Percentiles rank a stretch among this genome's conserved stretches.
These are phyloP conservation scores for Platycercus adscitus DNA, from an alignment of 2,113 vertebrate genomes.

Conservation along the genomic window DNA sequence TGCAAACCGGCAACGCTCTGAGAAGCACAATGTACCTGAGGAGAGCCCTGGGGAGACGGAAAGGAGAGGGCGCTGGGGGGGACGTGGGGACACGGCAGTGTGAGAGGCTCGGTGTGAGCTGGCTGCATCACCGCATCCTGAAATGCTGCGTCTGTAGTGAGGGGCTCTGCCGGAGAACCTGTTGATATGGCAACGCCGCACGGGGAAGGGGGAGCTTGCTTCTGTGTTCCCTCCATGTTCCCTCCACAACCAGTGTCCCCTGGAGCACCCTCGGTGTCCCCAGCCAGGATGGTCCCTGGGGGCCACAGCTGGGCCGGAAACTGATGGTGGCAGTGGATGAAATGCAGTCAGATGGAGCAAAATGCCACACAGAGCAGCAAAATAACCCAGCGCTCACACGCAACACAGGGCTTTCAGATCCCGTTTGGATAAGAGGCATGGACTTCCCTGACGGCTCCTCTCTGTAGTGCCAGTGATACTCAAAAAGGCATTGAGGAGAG, in stretches of 20 bases:
- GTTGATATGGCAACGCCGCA: slow-evolving; percentile 29
- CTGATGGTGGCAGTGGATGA: fast-evolving
- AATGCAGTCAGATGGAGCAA: not conserved
- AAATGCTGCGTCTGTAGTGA: not conserved
- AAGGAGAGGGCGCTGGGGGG: not conserved
- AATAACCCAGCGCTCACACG: not conserved
- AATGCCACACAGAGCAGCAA: not conserved
- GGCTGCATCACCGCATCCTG: not conserved
- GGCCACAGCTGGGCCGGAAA: not conserved
- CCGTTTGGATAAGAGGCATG: not conserved
- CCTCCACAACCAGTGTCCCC: fast-evolving
- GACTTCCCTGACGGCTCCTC: fast-evolving
- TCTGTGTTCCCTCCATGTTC: not conserved
- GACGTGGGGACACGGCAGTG: not conserved
- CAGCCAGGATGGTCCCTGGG: not conserved
- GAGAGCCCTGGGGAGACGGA: not conserved
- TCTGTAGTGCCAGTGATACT: not conserved
- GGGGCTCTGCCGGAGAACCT: not conserved
- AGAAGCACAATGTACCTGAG: not conserved
- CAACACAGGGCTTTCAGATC: not conserved
- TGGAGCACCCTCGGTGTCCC: fast-evolving
- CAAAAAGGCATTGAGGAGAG: not conserved
- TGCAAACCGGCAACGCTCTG: not conserved
- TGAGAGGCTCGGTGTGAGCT: fast-evolving
- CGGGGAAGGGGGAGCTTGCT: fast-evolving